A percentile compares a stretch with the other conserved stretches of the same genome.
Conservation (phyloP, 2,113 vertebrate genomes). For the Isurus oxyrinchus region DNA sequence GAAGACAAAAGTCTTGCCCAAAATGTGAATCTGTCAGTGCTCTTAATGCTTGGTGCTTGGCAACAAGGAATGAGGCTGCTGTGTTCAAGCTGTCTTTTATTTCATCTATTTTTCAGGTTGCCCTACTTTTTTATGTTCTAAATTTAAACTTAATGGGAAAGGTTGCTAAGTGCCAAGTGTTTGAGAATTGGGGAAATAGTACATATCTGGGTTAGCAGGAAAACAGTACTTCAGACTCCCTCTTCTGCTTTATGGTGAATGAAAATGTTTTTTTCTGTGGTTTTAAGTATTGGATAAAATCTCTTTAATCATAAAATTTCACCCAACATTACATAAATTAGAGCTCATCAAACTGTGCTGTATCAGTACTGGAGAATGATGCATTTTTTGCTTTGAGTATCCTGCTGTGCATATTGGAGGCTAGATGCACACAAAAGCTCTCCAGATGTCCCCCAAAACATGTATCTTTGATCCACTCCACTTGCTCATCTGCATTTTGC, state of each 20-base stretch:
- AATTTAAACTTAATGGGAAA: conserved; percentile 43
- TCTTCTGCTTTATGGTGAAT: not conserved
- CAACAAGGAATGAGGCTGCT: conserved; percentile 49
- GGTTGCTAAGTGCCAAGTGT: not conserved
- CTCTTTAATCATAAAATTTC: too few species aligned
- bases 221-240: not conserved
- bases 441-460: not conserved
- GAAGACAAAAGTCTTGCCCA: conserved; percentile 44
- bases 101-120: conserved; percentile 48
- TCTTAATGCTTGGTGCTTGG: conserved; percentile 53
- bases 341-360: not conserved
- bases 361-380: not conserved
- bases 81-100: conserved; percentile 44
- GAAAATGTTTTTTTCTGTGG: not conserved
- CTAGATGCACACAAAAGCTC: not conserved
- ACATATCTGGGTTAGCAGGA: not conserved
- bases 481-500: not conserved
- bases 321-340: not conserved
- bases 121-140: conserved; percentile 42
- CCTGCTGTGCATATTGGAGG: not conserved
- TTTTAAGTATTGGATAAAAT: not conserved
- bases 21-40: conserved; percentile 43
- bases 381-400: not conserved
- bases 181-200: not conserved
- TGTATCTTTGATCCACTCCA: not conserved